Conservation (phyloP, 2,888 invertebrate species). For the Lutraria lutraria region DNA sequence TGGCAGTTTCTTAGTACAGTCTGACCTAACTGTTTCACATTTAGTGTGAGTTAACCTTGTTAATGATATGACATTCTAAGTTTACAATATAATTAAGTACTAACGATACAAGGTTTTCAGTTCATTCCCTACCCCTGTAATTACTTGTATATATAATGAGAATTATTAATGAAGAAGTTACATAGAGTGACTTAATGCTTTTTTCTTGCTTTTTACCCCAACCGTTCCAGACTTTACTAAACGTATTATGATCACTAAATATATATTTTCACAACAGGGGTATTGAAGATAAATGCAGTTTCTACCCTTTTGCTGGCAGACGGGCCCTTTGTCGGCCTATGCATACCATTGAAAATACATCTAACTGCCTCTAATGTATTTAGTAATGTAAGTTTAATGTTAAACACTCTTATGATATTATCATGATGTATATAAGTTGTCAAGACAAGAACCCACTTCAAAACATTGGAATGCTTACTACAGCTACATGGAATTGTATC, state of each 20-base stretch:
- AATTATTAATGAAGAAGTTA: slow-evolving; percentile 17
- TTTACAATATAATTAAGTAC: slow-evolving; percentile 10
- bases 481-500: slow-evolving; percentile 23
- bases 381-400: slow-evolving; percentile 75
- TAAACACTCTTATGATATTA: slow-evolving; percentile 71
- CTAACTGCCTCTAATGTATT: slow-evolving; percentile 69
- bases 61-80: neutral
- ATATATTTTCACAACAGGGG: slow-evolving; percentile 48
- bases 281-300: slow-evolving; percentile 46
- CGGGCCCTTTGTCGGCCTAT: slow-evolving; percentile 32
- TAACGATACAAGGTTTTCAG: neutral
- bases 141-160: slow-evolving; percentile 10
- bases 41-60: neutral
- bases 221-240: slow-evolving; percentile 36
- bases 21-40: neutral
- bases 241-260: slow-evolving; percentile 35
- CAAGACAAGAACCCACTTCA: slow-evolving; percentile 53
- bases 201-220: slow-evolving; percentile 9
- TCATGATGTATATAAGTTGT: slow-evolving; percentile 69
- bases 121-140: neutral
- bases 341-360: slow-evolving; percentile 65
- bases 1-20: neutral
- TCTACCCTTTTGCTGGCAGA: slow-evolving; percentile 36
- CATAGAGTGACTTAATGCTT: slow-evolving; percentile 16
- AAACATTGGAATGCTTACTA: slow-evolving; percentile 30